These are phyloP conservation scores for Rhadina sibilatrix DNA, from an alignment of 2,113 vertebrate genomes.

Conservation along the genomic window DNA sequence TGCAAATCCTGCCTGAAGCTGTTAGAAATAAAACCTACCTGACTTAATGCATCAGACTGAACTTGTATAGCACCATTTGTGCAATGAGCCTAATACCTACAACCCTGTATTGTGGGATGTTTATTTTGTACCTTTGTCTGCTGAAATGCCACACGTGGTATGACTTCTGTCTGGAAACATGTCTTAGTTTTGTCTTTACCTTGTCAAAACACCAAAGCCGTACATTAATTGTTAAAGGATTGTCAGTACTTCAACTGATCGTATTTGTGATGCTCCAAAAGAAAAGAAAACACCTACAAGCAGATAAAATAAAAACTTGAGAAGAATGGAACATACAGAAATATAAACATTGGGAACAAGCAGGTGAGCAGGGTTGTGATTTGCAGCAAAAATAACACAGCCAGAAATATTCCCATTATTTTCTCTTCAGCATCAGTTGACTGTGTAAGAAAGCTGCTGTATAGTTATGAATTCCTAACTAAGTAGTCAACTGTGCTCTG, in stretches of 20 bases:
- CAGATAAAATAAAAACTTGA: slow-evolving; percentile 52
- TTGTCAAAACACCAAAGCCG: slow-evolving; percentile 45
- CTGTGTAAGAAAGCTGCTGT: background rate
- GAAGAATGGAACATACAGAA: slow-evolving; percentile 35
- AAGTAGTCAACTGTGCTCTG: background rate
- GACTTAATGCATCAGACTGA: background rate
- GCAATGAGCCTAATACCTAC: background rate
- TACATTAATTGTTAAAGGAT: background rate
- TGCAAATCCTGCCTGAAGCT: background rate
- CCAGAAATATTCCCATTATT: background rate
- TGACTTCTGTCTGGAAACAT: slow-evolving; percentile 66
- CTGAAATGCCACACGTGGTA: slow-evolving; percentile 50
- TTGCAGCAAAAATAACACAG: background rate
- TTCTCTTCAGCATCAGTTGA: background rate
- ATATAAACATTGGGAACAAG: background rate
- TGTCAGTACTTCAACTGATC: slow-evolving; percentile 59
- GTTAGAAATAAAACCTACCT: background rate
- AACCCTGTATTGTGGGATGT: background rate
- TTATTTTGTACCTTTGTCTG: slow-evolving; percentile 23
- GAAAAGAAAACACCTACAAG: slow-evolving; percentile 55
- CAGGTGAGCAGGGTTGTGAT: background rate
- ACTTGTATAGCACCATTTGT: background rate
- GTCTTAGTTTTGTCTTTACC: slow-evolving; percentile 60
- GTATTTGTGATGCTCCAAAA: slow-evolving; percentile 54
- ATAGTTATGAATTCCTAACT: background rate